Conservation (phyloP, 2,888 invertebrate species). For the Dugesia japonica region DNA sequence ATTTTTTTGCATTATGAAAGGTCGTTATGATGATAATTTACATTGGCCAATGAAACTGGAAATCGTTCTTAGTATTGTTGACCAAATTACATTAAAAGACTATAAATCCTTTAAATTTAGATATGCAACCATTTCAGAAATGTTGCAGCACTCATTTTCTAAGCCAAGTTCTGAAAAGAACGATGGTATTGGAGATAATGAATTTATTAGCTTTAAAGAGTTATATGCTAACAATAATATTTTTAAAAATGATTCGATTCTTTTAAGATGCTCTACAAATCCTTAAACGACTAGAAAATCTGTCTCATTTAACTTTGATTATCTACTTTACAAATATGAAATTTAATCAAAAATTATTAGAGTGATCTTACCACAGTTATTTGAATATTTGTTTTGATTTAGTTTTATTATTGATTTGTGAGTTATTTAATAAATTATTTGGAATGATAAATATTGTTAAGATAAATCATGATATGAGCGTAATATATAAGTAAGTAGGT, state of each 20-base stretch:
- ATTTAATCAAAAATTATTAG: no score
- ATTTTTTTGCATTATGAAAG: neutral
- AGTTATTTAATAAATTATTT: no score
- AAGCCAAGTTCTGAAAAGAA: neutral
- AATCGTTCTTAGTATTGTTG: neutral
- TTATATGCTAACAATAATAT: neutral
- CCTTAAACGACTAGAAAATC: no score
- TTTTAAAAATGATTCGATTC: neutral
- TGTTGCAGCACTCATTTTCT: neutral
- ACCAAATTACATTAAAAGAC: neutral
- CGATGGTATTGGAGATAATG: neutral
- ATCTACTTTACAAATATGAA: no score
- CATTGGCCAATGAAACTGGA: neutral
- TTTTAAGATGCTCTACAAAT: neutral
- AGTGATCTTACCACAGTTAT: no score
- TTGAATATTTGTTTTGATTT: no score
- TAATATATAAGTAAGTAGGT: no score
- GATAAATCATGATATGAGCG: no score
- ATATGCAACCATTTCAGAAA: neutral
- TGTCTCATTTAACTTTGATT: no score
- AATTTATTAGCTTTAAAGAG: neutral
- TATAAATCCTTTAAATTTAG: neutral
- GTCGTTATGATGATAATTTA: neutral
- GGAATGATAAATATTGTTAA: no score
- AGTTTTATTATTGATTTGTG: no score